Percentiles rank a stretch among this genome's conserved stretches.
Conservation (phyloP, 2,113 vertebrate species). For the Rutilus rutilus region DNA sequence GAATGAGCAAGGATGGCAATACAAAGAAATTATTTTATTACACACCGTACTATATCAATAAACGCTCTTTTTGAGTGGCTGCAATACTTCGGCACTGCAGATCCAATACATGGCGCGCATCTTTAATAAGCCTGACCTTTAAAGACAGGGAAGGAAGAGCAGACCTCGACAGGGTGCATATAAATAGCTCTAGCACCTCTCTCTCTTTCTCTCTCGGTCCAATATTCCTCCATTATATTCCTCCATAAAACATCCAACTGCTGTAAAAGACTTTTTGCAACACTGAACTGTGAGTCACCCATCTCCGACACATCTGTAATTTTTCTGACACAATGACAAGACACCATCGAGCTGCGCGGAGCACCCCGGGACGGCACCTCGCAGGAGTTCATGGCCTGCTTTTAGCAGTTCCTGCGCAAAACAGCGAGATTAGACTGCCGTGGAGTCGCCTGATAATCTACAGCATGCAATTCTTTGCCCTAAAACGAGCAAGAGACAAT, state of each 20-base stretch:
- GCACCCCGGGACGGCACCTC: conserved; percentile 4
- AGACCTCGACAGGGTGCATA: conserved; percentile 40
- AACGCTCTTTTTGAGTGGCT: conserved; percentile 11
- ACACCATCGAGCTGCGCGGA: conserved; percentile 40
- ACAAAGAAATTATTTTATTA: not conserved
- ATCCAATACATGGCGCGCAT: conserved; percentile 42
- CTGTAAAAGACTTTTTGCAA: conserved; percentile 45
- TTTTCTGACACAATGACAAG: conserved; percentile 65
- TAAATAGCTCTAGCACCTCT: conserved; percentile 32
- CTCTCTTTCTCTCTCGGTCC: not conserved
- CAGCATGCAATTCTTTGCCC: conserved; percentile 13
- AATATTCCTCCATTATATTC: conserved; percentile 23
- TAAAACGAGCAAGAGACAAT: not conserved
- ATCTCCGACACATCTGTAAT: conserved; percentile 51
- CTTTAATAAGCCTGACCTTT: conserved; percentile 72
- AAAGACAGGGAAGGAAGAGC: conserved; percentile 45
- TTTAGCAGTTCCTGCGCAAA: conserved; percentile 43
- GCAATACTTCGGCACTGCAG: conserved; percentile 20
- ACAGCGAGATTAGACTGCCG: conserved; percentile 1
- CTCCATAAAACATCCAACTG: conserved; percentile 44
- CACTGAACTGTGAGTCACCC: conserved; percentile 61
- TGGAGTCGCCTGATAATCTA: conserved; percentile 10
- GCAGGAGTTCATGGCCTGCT: conserved; percentile 50
- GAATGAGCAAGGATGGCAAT: not conserved
- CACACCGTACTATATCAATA: conserved; percentile 24